Evolutionary conservation across 2,797 vertebrate genomes (phyloP).

Genomic region (Urosaurus nigricauda): DNA sequence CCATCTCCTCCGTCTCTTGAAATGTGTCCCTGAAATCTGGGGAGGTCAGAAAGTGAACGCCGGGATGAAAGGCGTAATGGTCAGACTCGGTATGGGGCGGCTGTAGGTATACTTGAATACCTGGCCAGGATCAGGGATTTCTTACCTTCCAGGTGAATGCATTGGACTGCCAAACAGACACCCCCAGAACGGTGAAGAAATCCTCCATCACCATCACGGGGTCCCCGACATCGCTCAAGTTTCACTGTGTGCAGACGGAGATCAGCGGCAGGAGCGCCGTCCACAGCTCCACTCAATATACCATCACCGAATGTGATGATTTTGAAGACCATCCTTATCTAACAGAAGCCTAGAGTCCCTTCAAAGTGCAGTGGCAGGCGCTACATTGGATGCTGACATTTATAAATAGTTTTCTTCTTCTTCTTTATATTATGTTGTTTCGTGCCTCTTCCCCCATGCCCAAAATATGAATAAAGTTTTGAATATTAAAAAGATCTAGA

Average conservation of each 20-base stretch:
- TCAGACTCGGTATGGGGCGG: no score
- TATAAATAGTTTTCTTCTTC: background rate
- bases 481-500: background rate
- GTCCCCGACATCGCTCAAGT: constrained; percentile 91
- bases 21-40: background rate
- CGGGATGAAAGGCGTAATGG: background rate
- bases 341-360: constrained; percentile 37
- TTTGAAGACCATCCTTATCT: background rate
- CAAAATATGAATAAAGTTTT: background rate
- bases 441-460: background rate
- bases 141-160: constrained; percentile 87
- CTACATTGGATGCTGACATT: background rate
- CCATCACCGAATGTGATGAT: constrained; percentile 41
- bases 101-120: background rate
- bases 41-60: background rate
- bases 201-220: constrained; percentile 91
- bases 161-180: constrained; percentile 81
- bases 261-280: constrained; percentile 79
- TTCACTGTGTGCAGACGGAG: constrained; percentile 93
- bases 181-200: constrained; percentile 91
- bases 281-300: no score
- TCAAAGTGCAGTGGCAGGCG: no score
- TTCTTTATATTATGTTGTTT: background rate
- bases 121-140: background rate
- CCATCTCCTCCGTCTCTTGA: background rate